Evolutionary conservation across 2,888 invertebrate genomes (phyloP).

Genomic region (Tetrapedia diversipes): DNA sequence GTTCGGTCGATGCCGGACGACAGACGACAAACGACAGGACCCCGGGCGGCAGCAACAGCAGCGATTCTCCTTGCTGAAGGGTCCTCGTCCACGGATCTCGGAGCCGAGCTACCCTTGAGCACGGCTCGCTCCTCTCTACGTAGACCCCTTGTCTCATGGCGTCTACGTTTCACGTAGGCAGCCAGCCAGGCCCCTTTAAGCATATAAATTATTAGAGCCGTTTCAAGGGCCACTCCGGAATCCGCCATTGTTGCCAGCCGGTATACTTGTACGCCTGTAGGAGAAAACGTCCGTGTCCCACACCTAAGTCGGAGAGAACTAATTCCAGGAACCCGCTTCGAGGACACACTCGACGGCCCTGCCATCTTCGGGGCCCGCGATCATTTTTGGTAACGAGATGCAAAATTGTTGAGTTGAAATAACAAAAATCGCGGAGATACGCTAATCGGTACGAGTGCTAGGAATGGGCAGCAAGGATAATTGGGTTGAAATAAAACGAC

Average conservation of each 20-base stretch:
- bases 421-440: no score
- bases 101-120: constrained; percentile 75
- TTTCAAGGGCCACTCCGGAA: constrained; percentile 77
- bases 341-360: constrained; percentile 48
- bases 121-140: constrained; percentile 72
- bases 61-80: constrained; percentile 73
- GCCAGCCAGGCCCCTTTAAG: constrained; percentile 74
- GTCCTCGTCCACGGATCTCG: constrained; percentile 72
- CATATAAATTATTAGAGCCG: constrained; percentile 80
- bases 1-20: constrained; percentile 61
- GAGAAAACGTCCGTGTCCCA: constrained; percentile 63
- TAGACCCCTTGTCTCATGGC: constrained; percentile 67
- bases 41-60: constrained; percentile 62
- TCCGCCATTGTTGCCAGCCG: constrained; percentile 70
- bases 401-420: no score
- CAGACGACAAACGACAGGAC: constrained; percentile 67
- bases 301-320: constrained; percentile 66
- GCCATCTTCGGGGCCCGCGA: constrained; percentile 39
- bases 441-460: no score
- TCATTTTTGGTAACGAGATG: no score
- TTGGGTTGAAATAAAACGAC: no score
- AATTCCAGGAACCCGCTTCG: constrained; percentile 65
- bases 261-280: constrained; percentile 61
- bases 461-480: no score
- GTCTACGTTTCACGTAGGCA: constrained; percentile 73